Conservation (phyloP, 2,888 invertebrate species). For the Coelogynopora nodosa region DNA sequence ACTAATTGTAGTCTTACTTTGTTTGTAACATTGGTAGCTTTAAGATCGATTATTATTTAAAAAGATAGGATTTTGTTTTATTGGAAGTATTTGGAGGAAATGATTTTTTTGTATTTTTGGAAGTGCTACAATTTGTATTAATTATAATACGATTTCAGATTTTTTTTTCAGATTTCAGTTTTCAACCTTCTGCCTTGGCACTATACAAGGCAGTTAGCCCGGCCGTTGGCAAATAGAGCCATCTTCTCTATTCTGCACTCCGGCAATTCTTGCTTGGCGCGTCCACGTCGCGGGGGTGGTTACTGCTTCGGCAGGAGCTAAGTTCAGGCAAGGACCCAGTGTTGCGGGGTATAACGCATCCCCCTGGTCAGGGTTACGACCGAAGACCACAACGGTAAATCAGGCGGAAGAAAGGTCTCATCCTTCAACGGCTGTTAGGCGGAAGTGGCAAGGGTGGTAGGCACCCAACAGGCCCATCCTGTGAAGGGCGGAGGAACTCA, state of each 20-base stretch:
- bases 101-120: too few relatives aligned
- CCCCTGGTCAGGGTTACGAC: neutral
- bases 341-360: neutral
- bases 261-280: neutral
- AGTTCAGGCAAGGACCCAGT: neutral
- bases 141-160: too few relatives aligned
- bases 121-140: too few relatives aligned
- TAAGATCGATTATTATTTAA: too few relatives aligned
- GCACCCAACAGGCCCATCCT: neutral
- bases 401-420: neutral
- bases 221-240: neutral
- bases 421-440: neutral
- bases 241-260: neutral
- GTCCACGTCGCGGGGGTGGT: neutral
- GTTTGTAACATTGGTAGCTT: too few relatives aligned
- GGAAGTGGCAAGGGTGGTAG: neutral
- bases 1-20: too few relatives aligned
- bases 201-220: neutral
- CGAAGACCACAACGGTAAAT: neutral
- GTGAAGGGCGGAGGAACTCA: neutral
- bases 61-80: too few relatives aligned
- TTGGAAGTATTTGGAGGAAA: too few relatives aligned
- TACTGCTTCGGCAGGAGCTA: neutral
- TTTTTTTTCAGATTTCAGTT: too few relatives aligned
- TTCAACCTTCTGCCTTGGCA: neutral